Base-by-base conservation (phyloP, 2,888 invertebrate genomes). In the Diarsia rubi region DNA sequence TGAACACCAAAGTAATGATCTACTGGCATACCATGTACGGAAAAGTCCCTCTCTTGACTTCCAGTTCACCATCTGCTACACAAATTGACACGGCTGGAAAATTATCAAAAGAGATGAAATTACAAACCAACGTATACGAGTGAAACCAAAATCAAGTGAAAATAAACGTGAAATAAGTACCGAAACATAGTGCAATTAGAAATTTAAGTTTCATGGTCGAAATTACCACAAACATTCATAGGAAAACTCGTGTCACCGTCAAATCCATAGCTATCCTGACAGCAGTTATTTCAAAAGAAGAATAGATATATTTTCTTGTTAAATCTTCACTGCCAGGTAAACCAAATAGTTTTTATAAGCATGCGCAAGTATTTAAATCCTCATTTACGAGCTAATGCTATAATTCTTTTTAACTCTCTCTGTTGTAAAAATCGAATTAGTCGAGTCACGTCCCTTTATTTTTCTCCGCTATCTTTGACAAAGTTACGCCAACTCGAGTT, bases 371-470 rank as follows among this genome's bases (percentile, higher is more conserved):
- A 78, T 82, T 77, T 77, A 86, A 74, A 79, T 69, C 75, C 73
- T 80, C 54, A 74, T 84, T 83, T 78, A 77, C n/a, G 52, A 68
- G 45, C 31, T 75, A 75, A 78, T 57, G 73, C 71, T 47, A 74
- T 84, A 79, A 82, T 85, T 84, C 73, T 86, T 87, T 86, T 82
- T 79, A 83, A 87, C 75, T 82, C 75, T 81, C 79, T 79, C 62
- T 75, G 75, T 90, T 84, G 90, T 94, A 93, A 94, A 95, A 94
- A 91, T 90, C 89, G 91, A 95, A 95, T 95, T 94, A 95, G 94
- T 92, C 93, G 88, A 95, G 95, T 96, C 96, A 96, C 94, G 95
- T 95, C 92, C 94, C 94, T 93, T 94, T 95, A 96, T 96, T 95
- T 96, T 95, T 95, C 94, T 92, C 88, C 92, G 94, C 90, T 96